Conservation (phyloP, 2,113 vertebrate species). For the Ailurus styani region DNA sequence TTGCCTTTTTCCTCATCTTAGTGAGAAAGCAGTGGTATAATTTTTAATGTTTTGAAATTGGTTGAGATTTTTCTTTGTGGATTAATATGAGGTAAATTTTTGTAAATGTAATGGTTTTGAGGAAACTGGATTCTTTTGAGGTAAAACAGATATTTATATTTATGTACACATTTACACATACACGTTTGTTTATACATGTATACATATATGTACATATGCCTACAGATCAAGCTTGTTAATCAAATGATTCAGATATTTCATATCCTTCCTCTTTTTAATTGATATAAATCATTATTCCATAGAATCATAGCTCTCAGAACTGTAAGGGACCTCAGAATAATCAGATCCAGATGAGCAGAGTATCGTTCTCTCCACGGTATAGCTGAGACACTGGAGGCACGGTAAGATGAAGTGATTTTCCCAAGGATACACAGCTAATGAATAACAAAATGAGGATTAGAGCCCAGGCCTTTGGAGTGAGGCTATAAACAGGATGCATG, state of each 20-base stretch:
- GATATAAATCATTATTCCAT: neutral
- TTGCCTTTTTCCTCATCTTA: neutral
- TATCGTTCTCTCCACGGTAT: neutral
- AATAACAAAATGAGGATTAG: neutral
- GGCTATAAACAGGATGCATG: neutral
- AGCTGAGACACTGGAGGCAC: neutral
- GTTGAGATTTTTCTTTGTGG: neutral
- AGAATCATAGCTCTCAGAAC: neutral
- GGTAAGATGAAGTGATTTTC: neutral
- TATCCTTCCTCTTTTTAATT: neutral
- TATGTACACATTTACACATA: neutral
- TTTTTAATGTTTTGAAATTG: slow-evolving; percentile 8
- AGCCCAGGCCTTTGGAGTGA: neutral
- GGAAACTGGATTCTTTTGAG: neutral
- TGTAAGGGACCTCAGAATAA: neutral
- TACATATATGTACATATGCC: neutral
- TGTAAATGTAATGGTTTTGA: neutral
- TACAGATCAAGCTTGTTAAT: neutral
- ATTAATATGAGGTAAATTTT: neutral
- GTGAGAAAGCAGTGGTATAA: neutral
- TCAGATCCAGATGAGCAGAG: neutral
- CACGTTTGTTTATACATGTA: neutral
- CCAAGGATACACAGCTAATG: neutral
- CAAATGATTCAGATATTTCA: neutral
- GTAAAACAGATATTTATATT: neutral